These are phyloP conservation scores for Acromyrmex charruanus DNA, from an alignment of 1,140 invertebrate species.

Conservation along the genomic window DNA sequence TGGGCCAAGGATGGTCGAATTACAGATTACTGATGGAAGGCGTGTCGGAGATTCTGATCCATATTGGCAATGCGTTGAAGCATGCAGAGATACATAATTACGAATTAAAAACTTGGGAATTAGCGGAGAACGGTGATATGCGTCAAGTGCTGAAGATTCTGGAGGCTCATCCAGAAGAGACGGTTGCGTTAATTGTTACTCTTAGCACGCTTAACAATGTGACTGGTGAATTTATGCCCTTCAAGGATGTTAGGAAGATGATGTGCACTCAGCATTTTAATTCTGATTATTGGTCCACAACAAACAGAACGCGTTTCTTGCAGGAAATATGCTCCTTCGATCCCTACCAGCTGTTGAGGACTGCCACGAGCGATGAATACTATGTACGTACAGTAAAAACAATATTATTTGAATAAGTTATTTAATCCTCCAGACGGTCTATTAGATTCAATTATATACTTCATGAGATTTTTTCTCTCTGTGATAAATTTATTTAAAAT, in stretches of 20 bases:
- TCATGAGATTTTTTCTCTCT: too few relatives aligned
- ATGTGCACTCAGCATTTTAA: slow-evolving; percentile 78
- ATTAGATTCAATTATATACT: too few relatives aligned
- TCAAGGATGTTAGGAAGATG: slow-evolving; percentile 71
- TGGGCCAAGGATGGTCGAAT: slow-evolving; percentile 57
- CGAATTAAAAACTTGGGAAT: slow-evolving; percentile 78
- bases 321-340: slow-evolving; percentile 81
- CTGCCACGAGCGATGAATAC: slow-evolving; percentile 79
- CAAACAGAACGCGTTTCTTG: slow-evolving; percentile 76
- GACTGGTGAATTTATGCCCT: slow-evolving; percentile 44
- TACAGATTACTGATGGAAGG: slow-evolving; percentile 78
- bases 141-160: slow-evolving; percentile 79
- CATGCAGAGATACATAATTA: slow-evolving; percentile 60
- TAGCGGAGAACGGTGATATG: slow-evolving; percentile 77
- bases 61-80: slow-evolving; percentile 75
- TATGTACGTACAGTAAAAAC: slow-evolving; percentile 69
- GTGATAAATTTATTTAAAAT: too few relatives aligned
- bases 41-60: slow-evolving; percentile 74
- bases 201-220: slow-evolving; percentile 69
- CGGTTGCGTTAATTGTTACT: slow-evolving; percentile 77
- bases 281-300: slow-evolving; percentile 76
- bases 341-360: slow-evolving; percentile 77
- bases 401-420: not conserved
- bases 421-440: too few relatives aligned
- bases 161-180: slow-evolving; percentile 79